Evolutionary conservation across 1,140 invertebrate species (phyloP).

Genomic region (Yoshiicerus persimilis): DNA sequence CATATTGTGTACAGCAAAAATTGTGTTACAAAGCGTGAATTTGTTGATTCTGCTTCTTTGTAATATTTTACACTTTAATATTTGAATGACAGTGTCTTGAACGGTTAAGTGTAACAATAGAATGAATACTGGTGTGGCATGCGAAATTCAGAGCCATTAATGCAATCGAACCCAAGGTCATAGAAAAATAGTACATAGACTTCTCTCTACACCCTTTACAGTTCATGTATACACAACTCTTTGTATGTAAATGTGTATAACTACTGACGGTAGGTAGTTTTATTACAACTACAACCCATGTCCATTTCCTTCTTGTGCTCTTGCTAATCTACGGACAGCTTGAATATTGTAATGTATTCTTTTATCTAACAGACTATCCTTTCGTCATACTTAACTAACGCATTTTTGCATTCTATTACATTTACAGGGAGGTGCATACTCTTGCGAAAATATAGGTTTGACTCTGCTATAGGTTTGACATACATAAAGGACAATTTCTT

Average conservation of each 20-base stretch:
- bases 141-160: background rate
- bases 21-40: too few relatives aligned
- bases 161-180: background rate
- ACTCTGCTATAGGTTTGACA: too few relatives aligned
- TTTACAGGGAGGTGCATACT: too few relatives aligned
- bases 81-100: background rate
- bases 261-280: background rate
- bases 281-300: too few relatives aligned
- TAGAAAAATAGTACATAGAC: background rate
- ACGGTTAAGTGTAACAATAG: background rate
- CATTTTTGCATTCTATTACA: background rate
- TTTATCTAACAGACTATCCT: background rate
- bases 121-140: background rate
- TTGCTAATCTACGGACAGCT: background rate
- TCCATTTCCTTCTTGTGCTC: background rate
- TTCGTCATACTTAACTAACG: background rate
- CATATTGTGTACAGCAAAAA: too few relatives aligned
- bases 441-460: too few relatives aligned
- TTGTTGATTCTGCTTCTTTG: too few relatives aligned
- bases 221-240: background rate
- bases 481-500: too few relatives aligned
- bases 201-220: background rate
- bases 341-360: too few relatives aligned
- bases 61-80: too few relatives aligned
- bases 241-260: background rate